Base-by-base conservation (phyloP, 2,797 vertebrate genomes). In the Passerculus sandwichensis region DNA sequence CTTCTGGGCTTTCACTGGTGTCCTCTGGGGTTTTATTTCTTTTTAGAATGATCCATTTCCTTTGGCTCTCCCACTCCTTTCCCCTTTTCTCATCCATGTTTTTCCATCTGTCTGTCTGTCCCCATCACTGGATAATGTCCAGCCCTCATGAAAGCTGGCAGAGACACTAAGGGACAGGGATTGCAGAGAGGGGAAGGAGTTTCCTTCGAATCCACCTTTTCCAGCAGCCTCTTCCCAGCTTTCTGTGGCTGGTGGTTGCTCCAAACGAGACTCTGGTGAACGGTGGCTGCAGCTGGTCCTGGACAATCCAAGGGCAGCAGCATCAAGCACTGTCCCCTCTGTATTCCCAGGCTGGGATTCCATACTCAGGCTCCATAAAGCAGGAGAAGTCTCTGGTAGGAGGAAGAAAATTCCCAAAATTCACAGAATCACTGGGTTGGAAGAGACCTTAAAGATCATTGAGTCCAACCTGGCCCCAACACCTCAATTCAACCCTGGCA, bases 81-180 rank as follows among this genome's bases (percentile, higher is more conserved):
- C 36, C 13, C 30, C 45, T 44, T 51, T 53, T 7, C 48, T 44
- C 1, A 1, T 48, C 56, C 44, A 15, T 7, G 20, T 53, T 64
- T 64, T 53, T 17, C 48, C 19, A 9, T 44, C 57, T 26, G 23
- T 59, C 36, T 42, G 19, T 29, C 36, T 27, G 19, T 18, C 15
- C 5, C 15, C 9, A 6, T 22, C 47, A 4, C 36, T 53, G 38
- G 25, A 7, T 4, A 18, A 2, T 1, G 3, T 14, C 47, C 25
- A 7, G 19, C 30, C 47, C 59, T 22, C 48, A 18, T 7, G 38
- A 14, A 44, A 53, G 15, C 73, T 29, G 73, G 5, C 30, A 62
- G 59, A 53, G 38, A 9, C 32, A 19, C 32, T 38, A 53, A 53
- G 15, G 48, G 25, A 44, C 6, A 17, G 7, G 59, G 19, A 9